Evolutionary conservation across 2,113 vertebrate genomes (phyloP).

Genomic region (Pristiophorus japonicus): DNA sequence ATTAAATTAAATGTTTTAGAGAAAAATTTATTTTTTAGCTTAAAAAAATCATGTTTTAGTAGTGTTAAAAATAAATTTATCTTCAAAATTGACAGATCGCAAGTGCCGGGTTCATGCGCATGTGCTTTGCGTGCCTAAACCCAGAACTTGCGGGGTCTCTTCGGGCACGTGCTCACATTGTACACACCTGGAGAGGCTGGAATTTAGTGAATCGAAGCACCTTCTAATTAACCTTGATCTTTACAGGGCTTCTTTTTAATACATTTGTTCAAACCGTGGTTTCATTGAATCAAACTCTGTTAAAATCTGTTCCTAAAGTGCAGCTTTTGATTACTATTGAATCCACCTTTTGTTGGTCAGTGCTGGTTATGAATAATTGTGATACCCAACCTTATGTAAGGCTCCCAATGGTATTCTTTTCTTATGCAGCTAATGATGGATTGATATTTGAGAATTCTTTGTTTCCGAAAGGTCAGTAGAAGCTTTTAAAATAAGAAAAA

Average conservation of each 20-base stretch:
- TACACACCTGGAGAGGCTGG: too few relatives aligned
- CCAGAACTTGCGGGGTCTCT: too few relatives aligned
- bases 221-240: slow-evolving; percentile 11
- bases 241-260: neutral
- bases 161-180: too few relatives aligned
- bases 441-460: slow-evolving; percentile 36
- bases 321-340: slow-evolving; percentile 8
- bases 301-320: slow-evolving; percentile 29
- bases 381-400: slow-evolving; percentile 5
- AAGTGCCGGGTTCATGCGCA: too few relatives aligned
- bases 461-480: slow-evolving; percentile 30
- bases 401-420: slow-evolving; percentile 22
- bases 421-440: slow-evolving; percentile 30
- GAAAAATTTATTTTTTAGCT: too few relatives aligned
- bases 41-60: too few relatives aligned
- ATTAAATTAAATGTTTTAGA: too few relatives aligned
- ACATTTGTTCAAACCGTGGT: neutral
- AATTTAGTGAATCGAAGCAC: neutral
- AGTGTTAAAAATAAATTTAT: too few relatives aligned
- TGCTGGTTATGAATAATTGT: slow-evolving; percentile 26
- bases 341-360: slow-evolving; percentile 15
- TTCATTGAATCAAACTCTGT: slow-evolving; percentile 25
- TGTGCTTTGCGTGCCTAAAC: too few relatives aligned
- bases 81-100: too few relatives aligned
- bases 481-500: slow-evolving; percentile 35